These are phyloP conservation scores for Dorcus hopei DNA, from an alignment of 2,888 invertebrate genomes.

Conservation along the genomic window DNA sequence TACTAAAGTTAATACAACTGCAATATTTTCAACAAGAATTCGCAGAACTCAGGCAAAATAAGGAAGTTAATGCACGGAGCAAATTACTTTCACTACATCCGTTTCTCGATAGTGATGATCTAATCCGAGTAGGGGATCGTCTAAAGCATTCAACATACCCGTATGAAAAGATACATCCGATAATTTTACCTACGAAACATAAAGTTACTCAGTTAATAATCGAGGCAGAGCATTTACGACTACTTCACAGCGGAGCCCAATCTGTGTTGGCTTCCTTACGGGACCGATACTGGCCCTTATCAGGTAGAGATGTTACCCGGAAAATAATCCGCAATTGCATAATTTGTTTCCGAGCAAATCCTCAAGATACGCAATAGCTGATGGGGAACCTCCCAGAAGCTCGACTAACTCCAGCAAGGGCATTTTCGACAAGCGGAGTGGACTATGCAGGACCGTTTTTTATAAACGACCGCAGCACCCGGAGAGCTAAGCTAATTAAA, in stretches of 20 bases:
- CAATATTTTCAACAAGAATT: no score
- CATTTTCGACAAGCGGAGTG: background rate
- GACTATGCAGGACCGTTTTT: conserved; percentile 13
- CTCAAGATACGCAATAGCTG: background rate
- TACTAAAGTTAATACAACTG: no score
- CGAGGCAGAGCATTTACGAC: background rate
- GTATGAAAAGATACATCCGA: background rate
- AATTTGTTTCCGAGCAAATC: conserved; percentile 12
- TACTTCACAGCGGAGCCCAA: background rate
- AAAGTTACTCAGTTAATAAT: background rate
- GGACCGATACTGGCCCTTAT: background rate
- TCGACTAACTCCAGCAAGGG: background rate
- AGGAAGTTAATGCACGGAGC: no score
- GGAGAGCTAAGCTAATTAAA: conserved; percentile 17
- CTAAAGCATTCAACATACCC: background rate
- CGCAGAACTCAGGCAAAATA: no score
- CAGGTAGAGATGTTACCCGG: conserved; percentile 6
- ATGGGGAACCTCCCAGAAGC: background rate
- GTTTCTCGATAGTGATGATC: background rate
- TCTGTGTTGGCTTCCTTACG: background rate
- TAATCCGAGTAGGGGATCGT: background rate
- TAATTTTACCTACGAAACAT: conserved; percentile 5
- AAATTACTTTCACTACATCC: no score
- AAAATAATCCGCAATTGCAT: conserved; percentile 12
- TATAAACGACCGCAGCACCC: conserved; percentile 13